These are phyloP conservation scores for Patiria miniata DNA, from an alignment of 35 echinoderm and acorn worm genomes.

Conservation along the genomic window DNA sequence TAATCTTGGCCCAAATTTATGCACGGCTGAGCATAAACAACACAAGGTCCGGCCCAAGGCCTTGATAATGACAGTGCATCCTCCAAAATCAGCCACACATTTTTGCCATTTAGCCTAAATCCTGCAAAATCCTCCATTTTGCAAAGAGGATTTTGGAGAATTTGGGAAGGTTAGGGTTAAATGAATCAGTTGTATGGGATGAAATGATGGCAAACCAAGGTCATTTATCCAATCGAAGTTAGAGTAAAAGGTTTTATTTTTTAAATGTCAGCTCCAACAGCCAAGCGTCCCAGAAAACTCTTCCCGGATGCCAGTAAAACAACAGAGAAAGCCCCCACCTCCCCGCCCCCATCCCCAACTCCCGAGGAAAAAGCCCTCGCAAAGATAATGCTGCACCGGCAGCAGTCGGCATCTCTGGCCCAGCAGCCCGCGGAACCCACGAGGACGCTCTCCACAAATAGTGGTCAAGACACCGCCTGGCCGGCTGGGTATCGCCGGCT, in stretches of 20 bases:
- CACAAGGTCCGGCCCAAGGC: too few species aligned
- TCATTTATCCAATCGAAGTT: background rate
- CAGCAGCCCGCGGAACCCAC: background rate
- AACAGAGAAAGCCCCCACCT: conserved; percentile 72
- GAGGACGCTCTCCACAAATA: background rate
- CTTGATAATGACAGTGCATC: too few species aligned
- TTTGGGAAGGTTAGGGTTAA: too few species aligned
- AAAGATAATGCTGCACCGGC: conserved; percentile 39
- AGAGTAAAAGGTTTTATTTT: background rate
- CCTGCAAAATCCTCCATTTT: too few species aligned
- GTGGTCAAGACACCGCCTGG: background rate
- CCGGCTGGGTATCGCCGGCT: background rate
- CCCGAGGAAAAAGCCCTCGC: conserved; percentile 55
- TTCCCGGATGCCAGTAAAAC: background rate
- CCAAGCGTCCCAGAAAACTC: background rate
- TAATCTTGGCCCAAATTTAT: too few species aligned
- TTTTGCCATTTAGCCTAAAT: too few species aligned
- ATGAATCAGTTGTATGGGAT: too few species aligned
- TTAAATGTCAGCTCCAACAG: background rate
- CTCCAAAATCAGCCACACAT: too few species aligned
- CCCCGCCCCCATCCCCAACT: conserved; percentile 81
- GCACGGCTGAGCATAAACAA: too few species aligned
- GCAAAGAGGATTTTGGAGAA: too few species aligned
- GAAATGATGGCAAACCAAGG: too few species aligned
- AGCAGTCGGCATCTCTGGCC: background rate